Evolutionary conservation across 2,797 vertebrate genomes (phyloP), one percentile per base, ranked within the genome.

Genomic region (Onychomys torridus): DNA sequence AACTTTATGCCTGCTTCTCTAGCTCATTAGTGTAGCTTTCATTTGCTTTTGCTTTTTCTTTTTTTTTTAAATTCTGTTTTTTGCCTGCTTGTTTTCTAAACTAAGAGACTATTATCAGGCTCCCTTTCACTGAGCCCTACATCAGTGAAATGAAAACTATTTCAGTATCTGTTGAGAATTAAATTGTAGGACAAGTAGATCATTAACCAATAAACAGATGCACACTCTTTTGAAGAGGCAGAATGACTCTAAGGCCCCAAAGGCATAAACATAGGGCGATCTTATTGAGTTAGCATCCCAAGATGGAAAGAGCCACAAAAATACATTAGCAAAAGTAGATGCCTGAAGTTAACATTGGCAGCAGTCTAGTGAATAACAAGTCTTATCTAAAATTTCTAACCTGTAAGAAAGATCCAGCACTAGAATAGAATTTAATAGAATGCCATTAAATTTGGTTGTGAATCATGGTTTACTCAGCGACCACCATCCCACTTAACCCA

Each of bases 121-220:
- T 93, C 25, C 52, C 76, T 86, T 96, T 63, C 37, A 83, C 37
- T 40, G 32, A 14, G 57, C 19, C n/a, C 27, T 27, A 83, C 27
- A 5, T 90, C 55, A 82, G 37, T 25, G 37, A 90, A 85, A 63
- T 34, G 11, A 87, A 52, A 49, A 19, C 1, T 49, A 46, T 65
- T 65, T 82, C 55, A 90, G 76, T 92, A 5, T 29, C 19, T 49
- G 90, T 90, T 94, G 63, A 83, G 57, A 93, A 88, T 92, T 83
- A 73, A 25, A 37, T 83, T 93, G 23, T 78, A 90, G 27, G 65
- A 77, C 29, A 29, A 71, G 32, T 34, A 82, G 25, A 71, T 67
- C 6, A 75, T 52, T 91, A 95, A 84, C 85, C 59, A 92, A 67
- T 40, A 19, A 90, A 82, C 25, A 77, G 67, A 77, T 83, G 61